Base-by-base conservation (phyloP, 1,140 invertebrate genomes). In the Leptopilina boulardi region DNA sequence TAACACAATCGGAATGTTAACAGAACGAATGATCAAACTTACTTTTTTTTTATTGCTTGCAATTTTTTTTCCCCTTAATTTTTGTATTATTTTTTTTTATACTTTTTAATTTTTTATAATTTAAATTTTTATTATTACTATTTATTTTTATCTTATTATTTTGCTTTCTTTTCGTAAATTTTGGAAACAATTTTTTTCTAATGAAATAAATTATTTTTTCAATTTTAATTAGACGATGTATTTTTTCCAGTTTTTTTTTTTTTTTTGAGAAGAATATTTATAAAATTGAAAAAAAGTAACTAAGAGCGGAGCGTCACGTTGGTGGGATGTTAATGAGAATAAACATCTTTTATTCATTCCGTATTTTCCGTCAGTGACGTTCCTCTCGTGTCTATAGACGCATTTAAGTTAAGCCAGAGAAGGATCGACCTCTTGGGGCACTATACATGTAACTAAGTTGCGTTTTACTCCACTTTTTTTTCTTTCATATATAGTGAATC, bases 271-370 rank as follows among this genome's bases (percentile, higher is more conserved):
- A n/a, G 34, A 38, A 38, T 38, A 38, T 38, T 38, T 38, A 38
- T 30, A 30, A 38, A 38, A 38, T 38, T 38, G 9, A 38, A 38
- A 38, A 38, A 38, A 38, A 38, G 9, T 4, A 38, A 38, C 34
- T 9, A 38, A 38, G 23, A 26, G 15, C 23, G 30, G 26, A 26
- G 21, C 4, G 6, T 13, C 59, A 66, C 23, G 26, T 66, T 11
- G 26, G 26, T 42, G 73, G 47, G 79, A 51, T 41, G 72, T 26
- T 79, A 82, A 80, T 79, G 82, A 83, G 80, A 41, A 70, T 75
- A 76, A 77, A 56, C 30, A 84, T 82, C 81, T 82, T 84, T 82
- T 84, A 84, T 84, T 84, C 79, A 81, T 84, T 79, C 83, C 76
- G 75, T 77, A 18, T 77, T 78, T 78, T 74, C 73, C 80, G 77